Evolutionary conservation across 2,113 vertebrate genomes (phyloP).

Genomic region (Phylloscopus trochiloides): DNA sequence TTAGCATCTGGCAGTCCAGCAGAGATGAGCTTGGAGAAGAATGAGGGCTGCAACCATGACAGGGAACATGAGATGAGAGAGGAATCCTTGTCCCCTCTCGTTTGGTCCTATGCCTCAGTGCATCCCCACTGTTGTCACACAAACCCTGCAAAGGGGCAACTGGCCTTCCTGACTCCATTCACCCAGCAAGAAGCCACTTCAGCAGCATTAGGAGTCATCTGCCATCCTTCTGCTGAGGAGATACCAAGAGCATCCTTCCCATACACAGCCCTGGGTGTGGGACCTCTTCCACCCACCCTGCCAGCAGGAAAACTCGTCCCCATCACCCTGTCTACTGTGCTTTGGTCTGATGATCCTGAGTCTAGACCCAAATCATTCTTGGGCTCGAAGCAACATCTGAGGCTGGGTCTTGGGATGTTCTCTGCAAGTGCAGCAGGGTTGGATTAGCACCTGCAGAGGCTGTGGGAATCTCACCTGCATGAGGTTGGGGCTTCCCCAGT

Average conservation of each 20-base stretch:
- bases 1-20: neutral
- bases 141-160: neutral
- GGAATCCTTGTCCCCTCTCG: neutral
- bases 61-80: neutral
- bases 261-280: neutral
- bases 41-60: neutral
- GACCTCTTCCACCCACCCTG: neutral
- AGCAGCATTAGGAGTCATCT: neutral
- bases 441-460: neutral
- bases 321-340: neutral
- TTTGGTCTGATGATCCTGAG: neutral
- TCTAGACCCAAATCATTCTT: neutral
- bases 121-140: neutral
- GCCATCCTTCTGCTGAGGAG: neutral
- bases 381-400: neutral
- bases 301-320: neutral
- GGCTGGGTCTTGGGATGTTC: neutral
- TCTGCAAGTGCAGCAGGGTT: accelerated
- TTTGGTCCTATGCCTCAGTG: neutral
- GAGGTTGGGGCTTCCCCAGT: neutral
- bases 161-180: neutral
- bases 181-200: neutral
- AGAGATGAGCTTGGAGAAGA: neutral
- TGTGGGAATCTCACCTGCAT: neutral
- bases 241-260: neutral